phyloP scores from a whole-genome alignment of 2,888 invertebrate species.

The Cabera pusaria region DNA sequence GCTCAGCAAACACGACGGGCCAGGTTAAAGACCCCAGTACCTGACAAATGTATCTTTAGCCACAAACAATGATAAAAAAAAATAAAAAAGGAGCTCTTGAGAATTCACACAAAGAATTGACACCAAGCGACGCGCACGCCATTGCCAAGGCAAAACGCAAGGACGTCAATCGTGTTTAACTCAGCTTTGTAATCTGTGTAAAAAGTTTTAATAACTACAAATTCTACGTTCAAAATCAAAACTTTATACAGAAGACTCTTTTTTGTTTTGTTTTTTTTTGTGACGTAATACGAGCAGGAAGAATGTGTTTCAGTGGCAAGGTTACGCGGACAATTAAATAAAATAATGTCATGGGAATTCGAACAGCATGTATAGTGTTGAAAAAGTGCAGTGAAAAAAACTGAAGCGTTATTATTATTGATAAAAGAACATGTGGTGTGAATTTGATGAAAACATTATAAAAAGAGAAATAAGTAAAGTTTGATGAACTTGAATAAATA shows the following conservation, averaged over 20 bases:
- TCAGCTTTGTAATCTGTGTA: constrained; percentile 19
- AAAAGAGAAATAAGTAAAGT: too few species aligned
- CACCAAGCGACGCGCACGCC: constrained; percentile 62
- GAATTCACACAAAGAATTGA: constrained; percentile 72
- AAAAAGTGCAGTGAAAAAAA: constrained; percentile 22
- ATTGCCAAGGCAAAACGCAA: constrained; percentile 69
- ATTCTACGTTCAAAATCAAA: background rate
- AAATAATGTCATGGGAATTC: constrained; percentile 27
- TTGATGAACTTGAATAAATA: too few species aligned
- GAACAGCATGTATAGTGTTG: constrained; percentile 6
- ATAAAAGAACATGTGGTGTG: constrained; percentile 2
- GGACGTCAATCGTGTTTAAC: constrained; percentile 45
- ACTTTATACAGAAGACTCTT: background rate
- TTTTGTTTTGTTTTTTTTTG: background rate
- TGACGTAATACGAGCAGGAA: constrained; percentile 9
- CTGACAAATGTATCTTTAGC: constrained; percentile 50
- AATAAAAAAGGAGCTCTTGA: constrained; percentile 45
- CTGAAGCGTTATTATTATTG: background rate
- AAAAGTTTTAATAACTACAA: background rate
- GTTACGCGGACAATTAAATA: constrained; percentile 15
- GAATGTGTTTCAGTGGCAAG: constrained; percentile 24
- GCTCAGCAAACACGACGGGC: constrained; percentile 13
- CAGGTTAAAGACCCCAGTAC: constrained; percentile 61
- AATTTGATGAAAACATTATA: background rate
- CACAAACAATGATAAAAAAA: constrained; percentile 66